Evolutionary conservation across 1,140 invertebrate species (phyloP).

Genomic region (Nasonia longicornis): DNA sequence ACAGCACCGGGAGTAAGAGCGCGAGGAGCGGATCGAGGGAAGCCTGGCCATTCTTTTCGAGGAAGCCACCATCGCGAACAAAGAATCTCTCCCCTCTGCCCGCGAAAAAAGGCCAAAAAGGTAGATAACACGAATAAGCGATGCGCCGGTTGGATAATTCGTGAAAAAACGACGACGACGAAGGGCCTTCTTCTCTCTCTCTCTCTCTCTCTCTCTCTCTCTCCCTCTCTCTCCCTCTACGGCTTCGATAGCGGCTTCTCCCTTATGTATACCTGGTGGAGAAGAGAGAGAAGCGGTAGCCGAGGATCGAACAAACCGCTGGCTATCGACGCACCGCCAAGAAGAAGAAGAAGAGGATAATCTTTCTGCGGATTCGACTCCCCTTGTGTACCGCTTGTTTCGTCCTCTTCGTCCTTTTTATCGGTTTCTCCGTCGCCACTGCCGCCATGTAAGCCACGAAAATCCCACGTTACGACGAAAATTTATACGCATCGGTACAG

Average conservation of each 20-base stretch:
- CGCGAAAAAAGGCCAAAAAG: slow-evolving; percentile 58
- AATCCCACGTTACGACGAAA: slow-evolving; percentile 17
- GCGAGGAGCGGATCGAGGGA: background rate
- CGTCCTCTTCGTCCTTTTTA: background rate
- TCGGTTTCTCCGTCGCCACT: slow-evolving; percentile 3
- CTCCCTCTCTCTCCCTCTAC: background rate
- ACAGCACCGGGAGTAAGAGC: background rate
- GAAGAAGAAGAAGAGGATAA: slow-evolving; percentile 18
- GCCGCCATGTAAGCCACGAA: slow-evolving; percentile 11
- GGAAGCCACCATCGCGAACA: slow-evolving; percentile 58
- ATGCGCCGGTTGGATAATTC: slow-evolving; percentile 60
- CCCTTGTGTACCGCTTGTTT: slow-evolving; percentile 30
- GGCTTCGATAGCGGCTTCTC: background rate
- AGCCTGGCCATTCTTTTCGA: slow-evolving; percentile 53
- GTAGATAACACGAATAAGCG: slow-evolving; percentile 63
- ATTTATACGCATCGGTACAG: slow-evolving; percentile 10
- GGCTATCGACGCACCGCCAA: slow-evolving; percentile 28
- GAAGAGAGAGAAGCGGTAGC: slow-evolving; percentile 30
- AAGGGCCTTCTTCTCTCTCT: slow-evolving; percentile 15
- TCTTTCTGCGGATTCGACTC: slow-evolving; percentile 28
- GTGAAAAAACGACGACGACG: slow-evolving; percentile 50
- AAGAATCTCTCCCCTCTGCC: slow-evolving; percentile 56
- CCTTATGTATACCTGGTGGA: background rate
- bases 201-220: background rate
- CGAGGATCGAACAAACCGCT: slow-evolving; percentile 40